These are phyloP conservation scores for Dilophus febrilis DNA, from an alignment of 2,888 invertebrate genomes.

Conservation along the genomic window DNA sequence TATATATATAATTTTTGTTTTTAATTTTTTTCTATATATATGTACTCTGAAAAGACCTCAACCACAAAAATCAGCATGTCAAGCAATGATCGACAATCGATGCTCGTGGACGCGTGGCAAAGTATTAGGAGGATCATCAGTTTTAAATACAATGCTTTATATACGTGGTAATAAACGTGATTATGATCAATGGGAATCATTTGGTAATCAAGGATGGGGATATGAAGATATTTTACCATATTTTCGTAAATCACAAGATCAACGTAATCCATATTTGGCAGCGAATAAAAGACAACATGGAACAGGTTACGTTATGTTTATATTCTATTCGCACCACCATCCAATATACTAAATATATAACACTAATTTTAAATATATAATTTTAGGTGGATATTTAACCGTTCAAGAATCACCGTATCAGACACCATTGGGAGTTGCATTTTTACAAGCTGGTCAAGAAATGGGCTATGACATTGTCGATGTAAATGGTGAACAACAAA, in stretches of 20 bases:
- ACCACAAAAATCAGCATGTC: conserved; percentile 66
- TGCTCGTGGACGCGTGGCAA: conserved; percentile 86
- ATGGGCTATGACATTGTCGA: conserved; percentile 80
- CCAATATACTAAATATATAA: not conserved
- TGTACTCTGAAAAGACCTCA: conserved; percentile 57
- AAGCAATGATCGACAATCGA: conserved; percentile 68
- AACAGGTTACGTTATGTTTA: conserved; percentile 38
- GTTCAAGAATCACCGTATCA: conserved; percentile 28
- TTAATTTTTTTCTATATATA: conserved; percentile 12
- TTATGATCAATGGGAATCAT: conserved; percentile 70
- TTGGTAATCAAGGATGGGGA: conserved; percentile 80
- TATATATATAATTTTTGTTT: too few relatives aligned
- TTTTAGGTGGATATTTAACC: conserved; percentile 29
- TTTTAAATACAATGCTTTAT: conserved; percentile 82
- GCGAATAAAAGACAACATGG: conserved; percentile 50
- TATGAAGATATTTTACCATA: conserved; percentile 66
- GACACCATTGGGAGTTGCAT: conserved; percentile 69
- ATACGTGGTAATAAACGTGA: conserved; percentile 74
- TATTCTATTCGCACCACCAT: too few relatives aligned
- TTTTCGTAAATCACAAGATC: conserved; percentile 75
- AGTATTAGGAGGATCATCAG: conserved; percentile 72
- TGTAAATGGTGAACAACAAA: conserved; percentile 71
- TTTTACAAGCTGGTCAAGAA: conserved; percentile 78
- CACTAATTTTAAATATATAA: too few relatives aligned
- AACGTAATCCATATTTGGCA: conserved; percentile 74